Conservation (phyloP, 2,888 invertebrate genomes). For the Diplazon laetatorius region DNA sequence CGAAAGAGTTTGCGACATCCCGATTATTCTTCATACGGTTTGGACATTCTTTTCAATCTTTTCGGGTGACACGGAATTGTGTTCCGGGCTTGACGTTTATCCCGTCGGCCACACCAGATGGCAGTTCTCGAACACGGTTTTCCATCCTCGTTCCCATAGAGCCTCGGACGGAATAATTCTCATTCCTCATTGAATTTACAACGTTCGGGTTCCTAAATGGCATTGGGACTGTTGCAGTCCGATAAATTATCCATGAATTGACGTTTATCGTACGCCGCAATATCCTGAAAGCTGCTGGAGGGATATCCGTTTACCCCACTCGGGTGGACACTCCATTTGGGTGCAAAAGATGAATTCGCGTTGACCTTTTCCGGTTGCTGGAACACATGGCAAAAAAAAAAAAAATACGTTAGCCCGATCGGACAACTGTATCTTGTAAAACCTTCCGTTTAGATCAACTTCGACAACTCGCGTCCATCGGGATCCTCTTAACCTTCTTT, state of each 20-base stretch:
- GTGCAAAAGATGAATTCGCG: too few species aligned
- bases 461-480: neutral
- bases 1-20: neutral
- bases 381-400: too few species aligned
- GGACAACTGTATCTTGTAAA: neutral
- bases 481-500: neutral
- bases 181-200: neutral
- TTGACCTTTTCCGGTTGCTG: too few species aligned
- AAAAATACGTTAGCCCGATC: too few species aligned
- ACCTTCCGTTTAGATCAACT: neutral
- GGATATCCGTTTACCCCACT: neutral
- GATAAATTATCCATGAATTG: too few species aligned
- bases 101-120: neutral
- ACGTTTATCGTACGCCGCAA: slow-evolving; percentile 3
- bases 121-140: neutral
- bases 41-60: neutral
- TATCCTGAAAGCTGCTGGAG: slow-evolving; percentile 2
- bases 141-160: neutral
- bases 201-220: neutral
- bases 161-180: neutral
- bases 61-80: slow-evolving; percentile 5
- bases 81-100: neutral
- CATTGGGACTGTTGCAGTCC: neutral
- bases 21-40: neutral
- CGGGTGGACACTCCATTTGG: neutral